A percentile compares a stretch with the other conserved stretches of the same genome.
Conservation (phyloP, 2,113 vertebrate genomes). For the Anoplopoma fimbria region DNA sequence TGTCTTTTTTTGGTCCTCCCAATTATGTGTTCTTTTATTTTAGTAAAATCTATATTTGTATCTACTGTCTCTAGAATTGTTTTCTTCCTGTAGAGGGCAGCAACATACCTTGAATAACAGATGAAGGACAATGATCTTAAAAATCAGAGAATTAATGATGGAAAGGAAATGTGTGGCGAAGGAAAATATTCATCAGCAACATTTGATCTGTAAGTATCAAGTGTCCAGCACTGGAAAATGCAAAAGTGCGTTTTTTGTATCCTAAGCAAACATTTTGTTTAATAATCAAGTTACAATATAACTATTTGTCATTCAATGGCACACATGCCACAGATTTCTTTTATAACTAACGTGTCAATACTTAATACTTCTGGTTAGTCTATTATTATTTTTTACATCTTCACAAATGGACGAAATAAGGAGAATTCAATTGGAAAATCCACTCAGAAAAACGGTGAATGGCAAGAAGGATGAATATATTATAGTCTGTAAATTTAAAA, state of each 20-base stretch:
- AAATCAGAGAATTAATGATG: background rate
- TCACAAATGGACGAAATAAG: background rate
- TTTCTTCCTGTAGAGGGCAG: constrained; percentile 66
- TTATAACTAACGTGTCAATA: background rate
- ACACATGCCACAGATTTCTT: too few species aligned
- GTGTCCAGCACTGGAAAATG: background rate
- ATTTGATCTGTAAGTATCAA: background rate
- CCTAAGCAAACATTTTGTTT: background rate
- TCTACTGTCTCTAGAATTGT: background rate
- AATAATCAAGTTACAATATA: background rate
- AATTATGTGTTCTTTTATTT: background rate
- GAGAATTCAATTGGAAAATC: background rate
- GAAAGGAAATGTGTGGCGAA: background rate
- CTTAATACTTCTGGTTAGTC: background rate
- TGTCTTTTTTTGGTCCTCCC: background rate
- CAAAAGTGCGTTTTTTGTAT: background rate
- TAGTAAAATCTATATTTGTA: constrained; percentile 56
- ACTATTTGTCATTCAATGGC: background rate
- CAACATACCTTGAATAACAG: constrained; percentile 31
- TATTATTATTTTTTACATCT: background rate
- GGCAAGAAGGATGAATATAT: too few species aligned
- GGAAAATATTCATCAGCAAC: background rate
- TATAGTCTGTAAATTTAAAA: background rate
- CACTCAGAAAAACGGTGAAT: too few species aligned
- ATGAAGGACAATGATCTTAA: background rate